phyloP scores from a whole-genome alignment of 2,797 vertebrate genomes.

The Lutra lutra region DNA sequence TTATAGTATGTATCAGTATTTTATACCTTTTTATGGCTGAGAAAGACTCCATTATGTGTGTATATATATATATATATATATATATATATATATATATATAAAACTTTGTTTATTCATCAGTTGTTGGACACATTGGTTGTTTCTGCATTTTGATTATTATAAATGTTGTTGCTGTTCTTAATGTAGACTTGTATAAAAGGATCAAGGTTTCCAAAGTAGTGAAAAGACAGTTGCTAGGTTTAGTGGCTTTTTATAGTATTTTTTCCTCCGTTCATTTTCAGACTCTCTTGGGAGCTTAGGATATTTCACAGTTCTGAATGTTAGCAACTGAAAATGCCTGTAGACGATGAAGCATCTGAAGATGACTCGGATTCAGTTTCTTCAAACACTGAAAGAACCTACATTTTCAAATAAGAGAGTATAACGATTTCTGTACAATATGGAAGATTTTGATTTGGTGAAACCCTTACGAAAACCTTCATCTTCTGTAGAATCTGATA shows the following conservation, averaged over 20 bases:
- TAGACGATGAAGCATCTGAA: slow-evolving; percentile 91
- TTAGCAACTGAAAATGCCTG: slow-evolving; percentile 89
- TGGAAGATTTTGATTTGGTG: slow-evolving; percentile 86
- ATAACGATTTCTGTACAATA: slow-evolving; percentile 86
- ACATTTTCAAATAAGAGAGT: slow-evolving; percentile 86
- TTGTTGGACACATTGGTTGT: background rate
- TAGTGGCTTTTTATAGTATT: slow-evolving; percentile 54
- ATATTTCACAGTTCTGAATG: slow-evolving; percentile 71
- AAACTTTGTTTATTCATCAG: background rate
- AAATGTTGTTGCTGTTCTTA: background rate
- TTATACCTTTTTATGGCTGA: background rate
- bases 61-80: no score
- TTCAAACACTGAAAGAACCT: slow-evolving; percentile 84
- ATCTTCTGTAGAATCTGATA: slow-evolving; percentile 82
- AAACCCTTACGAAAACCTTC: slow-evolving; percentile 81
- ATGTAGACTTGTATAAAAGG: background rate
- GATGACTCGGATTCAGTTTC: slow-evolving; percentile 88
- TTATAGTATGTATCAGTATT: background rate
- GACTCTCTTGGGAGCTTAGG: slow-evolving; percentile 61
- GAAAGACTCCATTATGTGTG: background rate
- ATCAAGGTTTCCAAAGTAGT: slow-evolving; percentile 16
- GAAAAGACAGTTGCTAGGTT: slow-evolving; percentile 21
- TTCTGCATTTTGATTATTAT: background rate
- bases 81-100: no score
- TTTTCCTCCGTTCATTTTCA: slow-evolving; percentile 64